Evolutionary conservation across 2,113 vertebrate species (phyloP), one percentile per base, ranked within the genome.

Genomic region (Chamaetylas fuelleborni): DNA sequence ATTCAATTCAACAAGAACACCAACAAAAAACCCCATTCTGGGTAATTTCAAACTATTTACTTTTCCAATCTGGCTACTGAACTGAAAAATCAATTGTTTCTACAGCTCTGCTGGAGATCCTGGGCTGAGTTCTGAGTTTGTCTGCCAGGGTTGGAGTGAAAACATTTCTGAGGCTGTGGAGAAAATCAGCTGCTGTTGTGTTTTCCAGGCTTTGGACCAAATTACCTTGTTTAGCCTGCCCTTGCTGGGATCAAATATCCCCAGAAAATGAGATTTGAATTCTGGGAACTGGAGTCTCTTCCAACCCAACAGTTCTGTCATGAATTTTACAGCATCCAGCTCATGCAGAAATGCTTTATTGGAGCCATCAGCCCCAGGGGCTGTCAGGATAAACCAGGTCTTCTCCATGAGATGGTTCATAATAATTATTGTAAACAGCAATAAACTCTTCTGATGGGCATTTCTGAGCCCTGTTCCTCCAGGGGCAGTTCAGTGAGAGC

Each of bases 21-120:
- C 29, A 79, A 40, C 70, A 65, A 58, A 57, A 53, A 85, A 1
- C 5, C 40, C 33, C 79, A 61, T 72, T 72, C 60, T 26, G 67
- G 36, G 57, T 64, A 26, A 80, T 92, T 88, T 85, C 57, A 86
- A 69, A 79, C 57, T 86, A 47, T 92, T 93, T 95, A 76, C 74
- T 95, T 76, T 85, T 82, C 86, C 62, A 90, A 33, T 92, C 92
- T 94, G 94, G 94, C 91, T 64, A 38, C 82, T 48, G 88, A 85
- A 81, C 20, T 93, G 96, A 76, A 88, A 95, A 95, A 94, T 94
- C 94, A 94, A 94, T 95, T 96, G 80, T 90, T 95, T 42, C 71
- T 90, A 2, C 74, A 69, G 86, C 86, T 81, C 93, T 85, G 88
- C 83, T 89, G 89, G 91, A 88, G 86, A 50, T 57, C 28, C 81